phyloP scores from a whole-genome alignment of 2,113 vertebrate genomes.

The Myxocyprinus asiaticus region DNA sequence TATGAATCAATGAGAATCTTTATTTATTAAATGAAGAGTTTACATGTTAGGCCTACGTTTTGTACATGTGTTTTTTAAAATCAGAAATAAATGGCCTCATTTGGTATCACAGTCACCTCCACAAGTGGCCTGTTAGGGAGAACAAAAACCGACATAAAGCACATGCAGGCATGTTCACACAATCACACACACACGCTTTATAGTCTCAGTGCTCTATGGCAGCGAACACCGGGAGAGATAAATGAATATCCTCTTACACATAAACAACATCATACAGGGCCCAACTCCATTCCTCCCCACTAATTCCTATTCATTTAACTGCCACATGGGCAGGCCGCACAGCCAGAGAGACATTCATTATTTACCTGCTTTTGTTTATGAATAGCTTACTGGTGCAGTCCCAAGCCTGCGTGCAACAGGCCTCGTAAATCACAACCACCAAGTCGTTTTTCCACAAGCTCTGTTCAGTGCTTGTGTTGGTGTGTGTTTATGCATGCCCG shows the following conservation, averaged over 20 bases:
- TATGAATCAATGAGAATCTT: no score
- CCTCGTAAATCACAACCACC: conserved; percentile 85
- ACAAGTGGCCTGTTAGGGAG: conserved; percentile 47
- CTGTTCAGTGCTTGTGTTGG: background rate
- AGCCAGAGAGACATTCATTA: conserved; percentile 90
- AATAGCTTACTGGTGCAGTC: conserved; percentile 95
- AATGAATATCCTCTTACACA: conserved; percentile 59
- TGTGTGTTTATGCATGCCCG: conserved; percentile 40
- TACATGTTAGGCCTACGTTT: background rate
- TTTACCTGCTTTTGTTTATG: conserved; percentile 96
- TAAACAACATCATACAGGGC: conserved; percentile 58
- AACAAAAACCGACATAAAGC: conserved; percentile 16
- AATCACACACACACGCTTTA: conserved; percentile 28
- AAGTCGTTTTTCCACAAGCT: conserved; percentile 43
- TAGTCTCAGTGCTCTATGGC: conserved; percentile 49
- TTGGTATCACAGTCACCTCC: conserved; percentile 13
- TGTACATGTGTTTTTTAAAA: no score
- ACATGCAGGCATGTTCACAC: conserved; percentile 25
- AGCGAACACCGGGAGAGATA: conserved; percentile 56
- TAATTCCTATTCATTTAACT: conserved; percentile 98
- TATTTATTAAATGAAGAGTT: background rate
- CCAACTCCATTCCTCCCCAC: conserved; percentile 74
- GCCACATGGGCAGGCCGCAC: conserved; percentile 78
- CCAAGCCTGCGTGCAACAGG: conserved; percentile 76
- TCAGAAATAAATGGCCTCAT: background rate